Evolutionary conservation across 2,113 vertebrate genomes (phyloP).

Genomic region (Labeo catla): DNA sequence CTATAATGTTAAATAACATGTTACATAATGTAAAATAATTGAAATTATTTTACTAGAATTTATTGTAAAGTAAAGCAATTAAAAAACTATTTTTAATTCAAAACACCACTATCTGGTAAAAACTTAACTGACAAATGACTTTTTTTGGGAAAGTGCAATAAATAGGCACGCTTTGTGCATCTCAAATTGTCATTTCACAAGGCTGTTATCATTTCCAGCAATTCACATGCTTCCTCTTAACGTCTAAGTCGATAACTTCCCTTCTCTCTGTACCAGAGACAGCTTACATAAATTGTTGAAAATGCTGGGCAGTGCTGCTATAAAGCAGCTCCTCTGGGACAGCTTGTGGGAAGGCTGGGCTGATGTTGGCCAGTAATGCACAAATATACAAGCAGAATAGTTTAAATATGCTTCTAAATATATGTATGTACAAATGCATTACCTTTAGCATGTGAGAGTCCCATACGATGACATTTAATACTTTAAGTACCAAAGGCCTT

Average conservation of each 20-base stretch:
- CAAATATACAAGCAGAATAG: not conserved
- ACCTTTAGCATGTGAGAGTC: not conserved
- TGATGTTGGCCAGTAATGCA: conserved; percentile 3
- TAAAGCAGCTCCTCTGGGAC: conserved; percentile 13
- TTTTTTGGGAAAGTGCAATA: not conserved
- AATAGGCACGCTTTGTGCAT: not conserved
- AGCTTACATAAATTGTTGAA: conserved; percentile 21
- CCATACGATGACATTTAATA: not conserved
- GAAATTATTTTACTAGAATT: not conserved
- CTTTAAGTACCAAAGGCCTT: not conserved
- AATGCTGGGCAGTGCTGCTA: not conserved
- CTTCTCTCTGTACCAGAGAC: not conserved
- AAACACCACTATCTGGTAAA: not conserved
- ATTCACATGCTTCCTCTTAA: conserved; percentile 25
- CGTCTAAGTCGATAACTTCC: conserved; percentile 6
- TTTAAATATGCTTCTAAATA: conserved; percentile 32
- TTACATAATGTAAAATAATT: too few species aligned
- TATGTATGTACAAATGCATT: not conserved
- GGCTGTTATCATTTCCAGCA: not conserved
- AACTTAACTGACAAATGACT: not conserved
- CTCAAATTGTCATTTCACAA: not conserved
- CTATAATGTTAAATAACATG: too few species aligned
- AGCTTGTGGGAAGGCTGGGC: conserved; percentile 14
- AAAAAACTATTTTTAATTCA: not conserved
- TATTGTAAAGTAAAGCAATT: not conserved